Evolutionary conservation across 2,797 vertebrate species (phyloP).

Genomic region (Urophycis tenuis): DNA sequence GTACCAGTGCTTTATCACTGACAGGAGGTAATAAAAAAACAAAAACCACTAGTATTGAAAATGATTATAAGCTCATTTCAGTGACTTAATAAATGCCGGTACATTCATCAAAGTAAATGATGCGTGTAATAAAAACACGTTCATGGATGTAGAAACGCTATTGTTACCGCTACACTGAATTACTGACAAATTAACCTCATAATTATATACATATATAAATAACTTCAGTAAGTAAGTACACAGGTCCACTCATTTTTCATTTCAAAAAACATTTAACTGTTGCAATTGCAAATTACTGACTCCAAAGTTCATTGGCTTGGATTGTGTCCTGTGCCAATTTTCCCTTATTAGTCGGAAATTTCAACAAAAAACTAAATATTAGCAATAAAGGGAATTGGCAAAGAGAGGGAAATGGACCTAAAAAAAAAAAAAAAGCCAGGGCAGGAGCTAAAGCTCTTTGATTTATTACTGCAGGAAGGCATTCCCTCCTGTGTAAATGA

Average conservation of each 20-base stretch:
- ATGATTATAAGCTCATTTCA: neutral
- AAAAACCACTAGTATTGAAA: neutral
- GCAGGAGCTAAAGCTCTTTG: neutral
- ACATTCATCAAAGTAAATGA: constrained; percentile 2
- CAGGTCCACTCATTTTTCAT: neutral
- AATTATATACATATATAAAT: neutral
- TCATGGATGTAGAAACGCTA: neutral
- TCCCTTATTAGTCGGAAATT: neutral
- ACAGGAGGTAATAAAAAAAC: neutral
- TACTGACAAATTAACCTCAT: neutral
- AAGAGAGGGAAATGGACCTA: neutral
- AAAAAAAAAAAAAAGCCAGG: neutral
- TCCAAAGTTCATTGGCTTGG: neutral
- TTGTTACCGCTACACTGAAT: constrained; percentile 2
- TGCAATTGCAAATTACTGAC: neutral
- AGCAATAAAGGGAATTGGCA: neutral
- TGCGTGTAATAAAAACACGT: constrained; percentile 4
- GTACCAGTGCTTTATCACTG: neutral
- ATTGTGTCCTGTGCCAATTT: neutral
- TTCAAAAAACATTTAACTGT: neutral
- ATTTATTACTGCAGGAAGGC: constrained; percentile 3
- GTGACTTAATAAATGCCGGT: constrained; percentile 1
- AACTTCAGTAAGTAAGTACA: neutral
- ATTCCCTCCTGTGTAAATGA: neutral
- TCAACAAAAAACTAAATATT: neutral